Evolutionary conservation across 2,797 vertebrate species (phyloP).

Genomic region (Coendou prehensilis): DNA sequence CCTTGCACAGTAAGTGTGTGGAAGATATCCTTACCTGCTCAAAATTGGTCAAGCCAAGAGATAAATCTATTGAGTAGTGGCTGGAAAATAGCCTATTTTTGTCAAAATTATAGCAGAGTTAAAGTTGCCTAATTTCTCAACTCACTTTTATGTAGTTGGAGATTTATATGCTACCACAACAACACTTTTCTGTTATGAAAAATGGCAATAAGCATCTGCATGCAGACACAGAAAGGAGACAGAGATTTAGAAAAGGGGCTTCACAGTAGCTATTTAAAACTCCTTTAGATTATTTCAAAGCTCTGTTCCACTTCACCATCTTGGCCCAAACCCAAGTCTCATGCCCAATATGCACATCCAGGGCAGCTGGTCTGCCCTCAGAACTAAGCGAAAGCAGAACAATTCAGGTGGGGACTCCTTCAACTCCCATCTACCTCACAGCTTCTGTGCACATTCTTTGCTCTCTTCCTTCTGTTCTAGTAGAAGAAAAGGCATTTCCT

Average conservation of each 20-base stretch:
- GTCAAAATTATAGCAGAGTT: neutral
- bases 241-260: neutral
- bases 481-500: neutral
- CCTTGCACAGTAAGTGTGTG: neutral
- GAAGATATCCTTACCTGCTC: neutral
- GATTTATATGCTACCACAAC: neutral
- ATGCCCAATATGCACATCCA: neutral
- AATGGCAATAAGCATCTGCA: neutral
- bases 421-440: rapidly evolving
- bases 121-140: neutral
- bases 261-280: neutral
- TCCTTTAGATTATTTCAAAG: neutral
- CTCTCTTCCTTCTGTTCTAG: neutral
- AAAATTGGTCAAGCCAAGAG: neutral
- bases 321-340: neutral
- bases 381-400: neutral
- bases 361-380: no score
- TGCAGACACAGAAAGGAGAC: neutral
- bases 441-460: neutral
- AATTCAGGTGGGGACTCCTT: no score
- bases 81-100: conserved; percentile 9
- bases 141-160: neutral
- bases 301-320: neutral
- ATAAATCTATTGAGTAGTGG: neutral
- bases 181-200: neutral